Evolutionary conservation across 2,113 vertebrate species (phyloP).

Genomic region (Dinomys branickii): DNA sequence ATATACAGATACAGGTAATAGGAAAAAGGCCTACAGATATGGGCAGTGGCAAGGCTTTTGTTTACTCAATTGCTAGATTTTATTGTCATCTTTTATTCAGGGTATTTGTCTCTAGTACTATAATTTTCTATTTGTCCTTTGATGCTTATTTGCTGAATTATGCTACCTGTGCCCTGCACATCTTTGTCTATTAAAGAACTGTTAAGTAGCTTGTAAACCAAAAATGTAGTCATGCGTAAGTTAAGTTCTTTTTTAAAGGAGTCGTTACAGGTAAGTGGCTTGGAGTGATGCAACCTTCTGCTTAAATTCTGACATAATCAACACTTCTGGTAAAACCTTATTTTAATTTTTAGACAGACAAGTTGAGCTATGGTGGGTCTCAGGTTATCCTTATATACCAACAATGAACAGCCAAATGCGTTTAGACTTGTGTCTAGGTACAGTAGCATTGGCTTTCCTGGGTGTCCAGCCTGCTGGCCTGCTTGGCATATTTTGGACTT

Average conservation of each 20-base stretch:
- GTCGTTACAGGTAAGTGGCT: background rate
- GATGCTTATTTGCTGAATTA: background rate
- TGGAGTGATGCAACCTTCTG: background rate
- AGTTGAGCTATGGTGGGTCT: background rate
- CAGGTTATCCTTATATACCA: background rate
- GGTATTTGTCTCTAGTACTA: background rate
- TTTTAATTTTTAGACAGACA: constrained; percentile 5
- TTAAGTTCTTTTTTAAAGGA: background rate
- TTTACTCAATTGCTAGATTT: background rate
- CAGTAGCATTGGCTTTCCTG: background rate
- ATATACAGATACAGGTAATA: background rate
- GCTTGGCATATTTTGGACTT: background rate
- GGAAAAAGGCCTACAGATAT: background rate
- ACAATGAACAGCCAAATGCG: background rate
- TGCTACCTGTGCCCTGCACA: background rate
- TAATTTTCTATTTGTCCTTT: background rate
- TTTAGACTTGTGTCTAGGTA: background rate
- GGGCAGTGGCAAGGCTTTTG: background rate
- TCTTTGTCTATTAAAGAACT: background rate
- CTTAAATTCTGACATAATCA: background rate
- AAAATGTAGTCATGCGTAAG: background rate
- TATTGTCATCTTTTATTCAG: background rate
- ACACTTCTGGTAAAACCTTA: background rate
- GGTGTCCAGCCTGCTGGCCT: background rate
- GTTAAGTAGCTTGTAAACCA: background rate